A percentile compares a stretch with the other conserved stretches of the same genome.
phyloP scores from a whole-genome alignment of 2,888 invertebrate species.

The Chromoteleia sp. region DNA sequence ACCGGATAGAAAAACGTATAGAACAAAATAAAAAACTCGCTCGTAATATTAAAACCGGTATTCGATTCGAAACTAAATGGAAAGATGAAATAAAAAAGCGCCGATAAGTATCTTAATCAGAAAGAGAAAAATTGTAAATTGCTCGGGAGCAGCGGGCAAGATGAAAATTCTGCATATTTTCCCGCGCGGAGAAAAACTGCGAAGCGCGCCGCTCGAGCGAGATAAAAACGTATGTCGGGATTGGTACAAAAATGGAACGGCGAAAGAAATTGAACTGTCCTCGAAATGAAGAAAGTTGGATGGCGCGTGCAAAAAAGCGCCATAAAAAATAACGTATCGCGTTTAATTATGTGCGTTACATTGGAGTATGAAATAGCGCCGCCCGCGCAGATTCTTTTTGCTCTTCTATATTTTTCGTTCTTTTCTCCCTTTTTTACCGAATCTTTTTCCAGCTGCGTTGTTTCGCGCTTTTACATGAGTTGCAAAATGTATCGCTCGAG shows the following conservation, averaged over 20 bases:
- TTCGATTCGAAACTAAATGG: constrained; percentile 37
- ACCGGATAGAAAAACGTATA: no score
- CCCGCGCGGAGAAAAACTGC: constrained; percentile 44
- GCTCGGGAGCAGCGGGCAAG: constrained; percentile 71
- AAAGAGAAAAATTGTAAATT: constrained; percentile 78
- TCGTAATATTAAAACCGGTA: constrained; percentile 16
- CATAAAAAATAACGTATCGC: constrained; percentile 47
- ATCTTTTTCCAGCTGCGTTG: not conserved
- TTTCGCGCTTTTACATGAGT: not conserved
- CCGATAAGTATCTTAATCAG: constrained; percentile 78
- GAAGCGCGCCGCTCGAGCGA: constrained; percentile 27
- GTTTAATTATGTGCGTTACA: constrained; percentile 63
- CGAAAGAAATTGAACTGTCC: constrained; percentile 65
- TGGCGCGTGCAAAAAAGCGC: constrained; percentile 50
- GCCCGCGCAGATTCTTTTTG: no score
- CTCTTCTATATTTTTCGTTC: no score
- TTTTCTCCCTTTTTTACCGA: not conserved
- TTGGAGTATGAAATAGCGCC: not conserved
- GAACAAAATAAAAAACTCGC: not conserved
- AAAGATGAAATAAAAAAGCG: constrained; percentile 40
- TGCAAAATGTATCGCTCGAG: not conserved
- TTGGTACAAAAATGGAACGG: constrained; percentile 60
- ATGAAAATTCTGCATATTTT: constrained; percentile 74
- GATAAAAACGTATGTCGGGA: constrained; percentile 56
- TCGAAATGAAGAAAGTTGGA: constrained; percentile 61